phyloP scores from a whole-genome alignment of 2,888 invertebrate genomes.

The Cheilosia scutellata region DNA sequence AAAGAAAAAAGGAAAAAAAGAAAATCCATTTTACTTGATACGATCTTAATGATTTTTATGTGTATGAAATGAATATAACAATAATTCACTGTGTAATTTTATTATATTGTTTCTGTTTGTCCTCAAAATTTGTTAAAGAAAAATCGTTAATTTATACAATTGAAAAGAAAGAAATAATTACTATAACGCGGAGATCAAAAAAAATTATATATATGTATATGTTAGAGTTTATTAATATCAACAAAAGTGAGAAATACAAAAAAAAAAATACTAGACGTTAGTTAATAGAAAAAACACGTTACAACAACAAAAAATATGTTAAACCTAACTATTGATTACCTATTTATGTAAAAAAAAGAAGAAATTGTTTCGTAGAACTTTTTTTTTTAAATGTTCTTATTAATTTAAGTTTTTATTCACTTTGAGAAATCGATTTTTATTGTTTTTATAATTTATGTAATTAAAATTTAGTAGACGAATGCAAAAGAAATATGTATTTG shows the following conservation, averaged over 20 bases:
- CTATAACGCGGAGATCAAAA: slow-evolving; percentile 59
- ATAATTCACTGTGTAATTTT: slow-evolving; percentile 56
- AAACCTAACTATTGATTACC: slow-evolving; percentile 68
- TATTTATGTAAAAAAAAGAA: slow-evolving; percentile 66
- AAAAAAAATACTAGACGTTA: slow-evolving; percentile 62
- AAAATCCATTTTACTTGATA: slow-evolving; percentile 44
- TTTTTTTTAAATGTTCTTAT: slow-evolving; percentile 58
- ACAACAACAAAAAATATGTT: slow-evolving; percentile 67
- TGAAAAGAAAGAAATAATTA: slow-evolving; percentile 19
- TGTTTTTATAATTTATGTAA: slow-evolving; percentile 52
- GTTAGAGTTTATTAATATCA: slow-evolving; percentile 65
- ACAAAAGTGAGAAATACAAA: slow-evolving; percentile 42
- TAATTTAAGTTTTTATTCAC: slow-evolving; percentile 38
- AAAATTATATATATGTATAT: slow-evolving; percentile 67
- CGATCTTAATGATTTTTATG: slow-evolving; percentile 35
- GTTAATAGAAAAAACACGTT: slow-evolving; percentile 57
- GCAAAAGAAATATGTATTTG: slow-evolving; percentile 40
- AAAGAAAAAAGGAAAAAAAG: slow-evolving; percentile 13
- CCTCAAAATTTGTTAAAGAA: slow-evolving; percentile 71
- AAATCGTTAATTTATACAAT: slow-evolving; percentile 62
- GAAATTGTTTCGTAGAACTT: slow-evolving; percentile 39
- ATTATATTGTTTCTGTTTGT: slow-evolving; percentile 70
- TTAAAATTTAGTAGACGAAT: slow-evolving; percentile 55
- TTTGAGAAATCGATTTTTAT: slow-evolving; percentile 53
- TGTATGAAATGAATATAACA: slow-evolving; percentile 49